Base-by-base conservation (phyloP, 2,797 vertebrate species). In the Pelobates cultripes region DNA sequence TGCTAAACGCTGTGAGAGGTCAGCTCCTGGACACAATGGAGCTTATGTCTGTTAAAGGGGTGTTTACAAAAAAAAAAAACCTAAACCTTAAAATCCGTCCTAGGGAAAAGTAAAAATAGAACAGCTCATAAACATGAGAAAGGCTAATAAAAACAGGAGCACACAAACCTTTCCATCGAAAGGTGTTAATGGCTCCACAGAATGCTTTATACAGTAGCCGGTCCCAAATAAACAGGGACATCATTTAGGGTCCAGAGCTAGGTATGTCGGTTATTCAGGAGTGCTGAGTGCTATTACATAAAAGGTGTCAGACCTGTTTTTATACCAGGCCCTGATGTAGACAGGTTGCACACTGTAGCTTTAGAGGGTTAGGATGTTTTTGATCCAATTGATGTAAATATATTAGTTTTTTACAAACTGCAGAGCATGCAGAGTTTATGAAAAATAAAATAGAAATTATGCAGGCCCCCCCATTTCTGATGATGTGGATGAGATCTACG, bases 1-100 rank as follows among this genome's bases (percentile, higher is more conserved):
- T 84, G 82, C 82, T 75, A 55, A 75, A 77, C 81, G 67, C 77
- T 75, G 70, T 68, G 53, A 78, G 70, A 61, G 76, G 80, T 60
- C 75, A 66, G 67, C 80, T 73, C 75, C 72, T 73, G 64, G 68
- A 73, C 70, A 71, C 78, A 74, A 42, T 66, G 53, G 41, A 80
- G 66, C 78, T 70, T 57, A 57, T 55, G 7, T 40, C 63, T 55
- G 70, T 5, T 43, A n/a, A 78, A 14, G 40, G 44, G 5, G 72
- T 5, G 45, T 5, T 5, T 47, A 47, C 45, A 1, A 5, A 47
- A 47, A 47, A 9, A 47, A 5, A 60, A 44, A 73, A 61, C 43
- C 28, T 47, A 47, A 69, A 73, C 28, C 45, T 17, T 45, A 77
- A 55, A 41, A 73, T 28, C 17, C 4, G 70, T 43, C 12, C 47